Evolutionary conservation across 2,113 vertebrate genomes (phyloP).

Genomic region (Dromiciops gliroides): DNA sequence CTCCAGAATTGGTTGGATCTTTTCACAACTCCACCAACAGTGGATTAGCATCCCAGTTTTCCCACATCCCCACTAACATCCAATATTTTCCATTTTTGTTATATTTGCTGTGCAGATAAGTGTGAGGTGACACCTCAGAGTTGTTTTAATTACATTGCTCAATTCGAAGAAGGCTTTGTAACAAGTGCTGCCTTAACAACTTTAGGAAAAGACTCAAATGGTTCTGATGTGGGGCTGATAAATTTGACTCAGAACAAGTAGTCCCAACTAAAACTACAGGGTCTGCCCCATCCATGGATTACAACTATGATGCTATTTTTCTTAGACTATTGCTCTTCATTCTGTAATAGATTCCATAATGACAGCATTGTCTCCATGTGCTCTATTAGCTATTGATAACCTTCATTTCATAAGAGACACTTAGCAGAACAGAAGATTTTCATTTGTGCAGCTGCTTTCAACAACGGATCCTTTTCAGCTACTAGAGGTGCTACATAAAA

Average conservation of each 20-base stretch:
- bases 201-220: slow-evolving; percentile 99
- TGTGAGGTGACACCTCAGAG: too few species aligned
- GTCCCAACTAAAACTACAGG: slow-evolving; percentile 89
- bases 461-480: slow-evolving; percentile 98
- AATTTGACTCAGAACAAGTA: slow-evolving; percentile 91
- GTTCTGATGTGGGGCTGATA: slow-evolving; percentile 98
- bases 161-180: slow-evolving; percentile 99
- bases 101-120: too few species aligned
- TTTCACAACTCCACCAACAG: too few species aligned
- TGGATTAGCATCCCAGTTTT: too few species aligned
- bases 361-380: slow-evolving; percentile 93
- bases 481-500: slow-evolving; percentile 95
- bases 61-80: too few species aligned
- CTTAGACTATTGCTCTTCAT: slow-evolving; percentile 93
- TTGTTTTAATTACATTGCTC: too few species aligned
- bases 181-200: slow-evolving; percentile 99
- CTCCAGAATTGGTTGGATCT: too few species aligned
- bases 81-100: too few species aligned
- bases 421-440: slow-evolving; percentile 97
- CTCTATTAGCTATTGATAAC: slow-evolving; percentile 94
- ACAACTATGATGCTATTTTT: slow-evolving; percentile 98
- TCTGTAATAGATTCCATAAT: slow-evolving; percentile 97
- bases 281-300: slow-evolving; percentile 91
- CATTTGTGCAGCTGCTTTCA: slow-evolving; percentile 96
- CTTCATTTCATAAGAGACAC: slow-evolving; percentile 98